A percentile compares a stretch with the other conserved stretches of the same genome.
Conservation (phyloP, 2,888 invertebrate species). For the Arge pagana region DNA sequence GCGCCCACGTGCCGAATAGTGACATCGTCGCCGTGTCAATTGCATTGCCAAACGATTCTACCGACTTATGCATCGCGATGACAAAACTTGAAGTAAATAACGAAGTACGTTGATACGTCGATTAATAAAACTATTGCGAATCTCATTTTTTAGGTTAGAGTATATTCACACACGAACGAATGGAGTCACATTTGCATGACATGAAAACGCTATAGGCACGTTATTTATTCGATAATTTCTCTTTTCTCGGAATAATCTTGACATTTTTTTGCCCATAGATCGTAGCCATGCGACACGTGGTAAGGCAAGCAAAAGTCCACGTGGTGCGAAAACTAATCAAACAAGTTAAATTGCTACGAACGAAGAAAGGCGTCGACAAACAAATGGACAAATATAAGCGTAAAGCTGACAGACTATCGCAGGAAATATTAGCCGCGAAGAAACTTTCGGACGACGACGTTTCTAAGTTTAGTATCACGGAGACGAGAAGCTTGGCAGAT, state of each 20-base stretch:
- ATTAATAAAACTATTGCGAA: neutral
- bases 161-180: neutral
- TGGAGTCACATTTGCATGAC: neutral
- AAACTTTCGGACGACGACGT: slow-evolving; percentile 49
- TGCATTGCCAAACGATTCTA: too few species aligned
- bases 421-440: slow-evolving; percentile 44
- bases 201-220: neutral
- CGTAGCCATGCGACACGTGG: slow-evolving; percentile 42
- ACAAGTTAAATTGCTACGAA: slow-evolving; percentile 40
- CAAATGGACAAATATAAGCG: slow-evolving; percentile 42
- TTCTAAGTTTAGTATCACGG: slow-evolving; percentile 43
- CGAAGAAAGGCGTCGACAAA: slow-evolving; percentile 41
- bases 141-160: slow-evolving; percentile 8
- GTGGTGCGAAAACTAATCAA: slow-evolving; percentile 42
- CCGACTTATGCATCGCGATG: slow-evolving; percentile 35
- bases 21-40: too few species aligned
- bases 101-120: slow-evolving; percentile 39
- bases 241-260: neutral
- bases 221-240: neutral
- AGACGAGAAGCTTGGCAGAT: slow-evolving; percentile 33
- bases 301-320: slow-evolving; percentile 42
- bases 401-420: slow-evolving; percentile 42
- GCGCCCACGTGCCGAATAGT: too few species aligned
- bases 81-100: slow-evolving; percentile 45
- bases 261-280: slow-evolving; percentile 36